Conservation (phyloP, 2,888 invertebrate genomes). For the Zhengitettix transpicula region DNA sequence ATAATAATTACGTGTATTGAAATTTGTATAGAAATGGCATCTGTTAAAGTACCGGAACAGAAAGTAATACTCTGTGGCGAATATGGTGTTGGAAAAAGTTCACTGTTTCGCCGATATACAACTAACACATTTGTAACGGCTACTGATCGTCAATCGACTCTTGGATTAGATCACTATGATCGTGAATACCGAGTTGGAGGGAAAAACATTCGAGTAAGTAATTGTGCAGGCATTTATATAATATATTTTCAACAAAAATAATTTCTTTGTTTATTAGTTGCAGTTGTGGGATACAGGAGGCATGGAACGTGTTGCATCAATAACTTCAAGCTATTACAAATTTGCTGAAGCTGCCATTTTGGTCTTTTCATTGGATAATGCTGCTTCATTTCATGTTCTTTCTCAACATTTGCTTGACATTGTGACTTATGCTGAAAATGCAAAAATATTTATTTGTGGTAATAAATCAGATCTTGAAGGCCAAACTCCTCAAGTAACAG, state of each 20-base stretch:
- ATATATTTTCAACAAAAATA: not conserved
- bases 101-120: slow-evolving; percentile 77
- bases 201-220: slow-evolving; percentile 58
- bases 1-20: too few species aligned
- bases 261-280: slow-evolving; percentile 38
- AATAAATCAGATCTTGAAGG: slow-evolving; percentile 75
- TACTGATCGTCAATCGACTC: slow-evolving; percentile 67
- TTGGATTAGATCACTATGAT: slow-evolving; percentile 82
- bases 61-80: slow-evolving; percentile 92
- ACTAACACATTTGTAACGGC: slow-evolving; percentile 76
- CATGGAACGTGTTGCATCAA: slow-evolving; percentile 89
- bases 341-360: slow-evolving; percentile 88
- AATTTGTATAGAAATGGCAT: slow-evolving; percentile 43
- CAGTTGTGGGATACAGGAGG: slow-evolving; percentile 95
- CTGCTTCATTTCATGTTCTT: slow-evolving; percentile 78
- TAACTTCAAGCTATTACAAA: slow-evolving; percentile 90
- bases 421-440: slow-evolving; percentile 86
- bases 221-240: slow-evolving; percentile 1
- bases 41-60: slow-evolving; percentile 65
- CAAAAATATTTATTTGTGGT: slow-evolving; percentile 87
- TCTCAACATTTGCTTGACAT: slow-evolving; percentile 87
- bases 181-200: slow-evolving; percentile 60
- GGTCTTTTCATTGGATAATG: slow-evolving; percentile 79
- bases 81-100: slow-evolving; percentile 91
- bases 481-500: slow-evolving; percentile 56